phyloP scores from a whole-genome alignment of 2,113 vertebrate species.

The Xyrauchen texanus region DNA sequence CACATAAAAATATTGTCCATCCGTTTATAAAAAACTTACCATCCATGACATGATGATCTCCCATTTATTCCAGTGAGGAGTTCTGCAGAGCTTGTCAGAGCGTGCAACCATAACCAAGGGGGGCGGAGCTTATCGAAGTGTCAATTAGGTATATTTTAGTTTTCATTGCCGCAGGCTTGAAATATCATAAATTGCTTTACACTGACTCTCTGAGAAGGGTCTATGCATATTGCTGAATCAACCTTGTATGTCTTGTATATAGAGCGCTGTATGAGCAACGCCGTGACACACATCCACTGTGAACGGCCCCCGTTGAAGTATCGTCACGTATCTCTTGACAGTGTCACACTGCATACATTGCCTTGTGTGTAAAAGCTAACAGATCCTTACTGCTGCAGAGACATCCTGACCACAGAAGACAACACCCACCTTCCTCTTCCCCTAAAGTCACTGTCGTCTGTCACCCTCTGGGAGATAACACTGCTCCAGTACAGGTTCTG shows the following conservation, averaged over 20 bases:
- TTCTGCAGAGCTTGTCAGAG: no score
- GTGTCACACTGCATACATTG: conserved; percentile 55
- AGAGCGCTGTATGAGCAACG: background rate
- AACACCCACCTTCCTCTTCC: conserved; percentile 61
- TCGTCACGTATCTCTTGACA: conserved; percentile 58
- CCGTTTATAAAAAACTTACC: no score
- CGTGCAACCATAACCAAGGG: no score
- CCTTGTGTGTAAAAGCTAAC: conserved; percentile 67
- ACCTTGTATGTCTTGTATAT: background rate
- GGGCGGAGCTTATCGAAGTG: no score
- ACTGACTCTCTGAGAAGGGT: no score
- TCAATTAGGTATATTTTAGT: no score
- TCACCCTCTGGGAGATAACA: conserved; percentile 71
- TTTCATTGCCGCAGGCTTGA: no score
- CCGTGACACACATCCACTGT: no score
- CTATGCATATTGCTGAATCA: conserved; percentile 16
- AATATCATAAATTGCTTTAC: no score
- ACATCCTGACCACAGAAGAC: conserved; percentile 65
- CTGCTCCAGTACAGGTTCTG: conserved; percentile 53
- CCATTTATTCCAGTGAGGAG: no score
- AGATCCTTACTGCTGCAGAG: conserved; percentile 66
- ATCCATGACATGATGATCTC: no score
- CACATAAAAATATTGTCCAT: no score
- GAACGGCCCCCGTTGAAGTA: conserved; percentile 43
- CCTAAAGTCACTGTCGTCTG: conserved; percentile 61